Conservation (phyloP, 1,140 invertebrate species). For the Drosophila biarmipes region DNA sequence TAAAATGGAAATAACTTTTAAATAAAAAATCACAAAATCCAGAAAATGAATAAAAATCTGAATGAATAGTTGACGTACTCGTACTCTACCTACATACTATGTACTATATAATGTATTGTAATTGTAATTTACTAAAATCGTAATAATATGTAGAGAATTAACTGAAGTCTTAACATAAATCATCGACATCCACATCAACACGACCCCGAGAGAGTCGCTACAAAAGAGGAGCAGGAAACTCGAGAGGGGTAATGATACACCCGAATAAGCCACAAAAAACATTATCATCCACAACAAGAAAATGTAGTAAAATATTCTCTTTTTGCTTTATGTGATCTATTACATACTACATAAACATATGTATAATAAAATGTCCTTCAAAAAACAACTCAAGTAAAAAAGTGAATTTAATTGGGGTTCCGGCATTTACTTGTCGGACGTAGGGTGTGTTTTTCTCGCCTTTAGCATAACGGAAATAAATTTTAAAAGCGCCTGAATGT, state of each 20-base stretch:
- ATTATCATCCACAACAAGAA: slow-evolving; percentile 49
- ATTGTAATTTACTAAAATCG: slow-evolving; percentile 66
- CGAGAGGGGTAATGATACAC: slow-evolving; percentile 44
- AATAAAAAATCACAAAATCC: slow-evolving; percentile 37
- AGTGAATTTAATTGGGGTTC: neutral
- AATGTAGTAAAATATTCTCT: slow-evolving; percentile 83
- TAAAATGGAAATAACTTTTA: slow-evolving; percentile 36
- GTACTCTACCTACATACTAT: slow-evolving; percentile 65
- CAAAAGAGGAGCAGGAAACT: slow-evolving; percentile 32
- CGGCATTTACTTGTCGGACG: no score
- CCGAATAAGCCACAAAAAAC: slow-evolving; percentile 28
- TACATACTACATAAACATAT: slow-evolving; percentile 73
- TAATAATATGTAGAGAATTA: slow-evolving; percentile 74
- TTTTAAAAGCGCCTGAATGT: no score
- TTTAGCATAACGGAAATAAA: no score
- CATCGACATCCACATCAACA: slow-evolving; percentile 35
- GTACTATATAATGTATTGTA: slow-evolving; percentile 73
- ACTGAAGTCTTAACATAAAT: slow-evolving; percentile 51
- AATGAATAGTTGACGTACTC: slow-evolving; percentile 65
- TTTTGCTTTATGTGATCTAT: slow-evolving; percentile 84
- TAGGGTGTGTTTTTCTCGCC: no score
- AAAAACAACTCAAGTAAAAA: slow-evolving; percentile 31
- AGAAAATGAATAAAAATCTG: slow-evolving; percentile 49
- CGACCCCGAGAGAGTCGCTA: slow-evolving; percentile 1
- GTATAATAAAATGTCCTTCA: slow-evolving; percentile 78